Conservation (phyloP, 1,140 invertebrate species). For the Eulimnadia texana region DNA sequence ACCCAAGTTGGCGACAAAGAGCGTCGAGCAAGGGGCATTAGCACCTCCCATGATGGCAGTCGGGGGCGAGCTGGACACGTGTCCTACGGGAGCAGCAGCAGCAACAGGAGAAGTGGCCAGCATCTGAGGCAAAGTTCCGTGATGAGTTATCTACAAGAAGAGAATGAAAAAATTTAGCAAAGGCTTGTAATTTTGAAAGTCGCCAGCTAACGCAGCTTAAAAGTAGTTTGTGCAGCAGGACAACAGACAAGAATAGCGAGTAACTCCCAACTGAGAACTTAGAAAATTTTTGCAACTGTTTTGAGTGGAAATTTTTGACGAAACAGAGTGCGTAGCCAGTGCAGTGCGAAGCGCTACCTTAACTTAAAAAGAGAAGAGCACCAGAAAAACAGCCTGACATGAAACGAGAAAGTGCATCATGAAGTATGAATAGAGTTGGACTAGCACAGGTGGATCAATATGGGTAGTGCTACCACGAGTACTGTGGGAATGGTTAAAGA, state of each 20-base stretch:
- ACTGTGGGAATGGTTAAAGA: too few relatives aligned
- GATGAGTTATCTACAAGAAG: neutral
- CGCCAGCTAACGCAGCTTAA: neutral
- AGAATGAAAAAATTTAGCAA: neutral
- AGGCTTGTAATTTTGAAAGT: too few relatives aligned
- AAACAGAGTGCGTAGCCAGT: neutral
- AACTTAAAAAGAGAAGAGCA: neutral
- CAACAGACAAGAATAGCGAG: too few relatives aligned
- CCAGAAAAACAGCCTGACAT: too few relatives aligned
- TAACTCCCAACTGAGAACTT: too few relatives aligned
- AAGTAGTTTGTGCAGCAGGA: neutral
- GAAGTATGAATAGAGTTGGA: too few relatives aligned
- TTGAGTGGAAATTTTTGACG: too few relatives aligned
- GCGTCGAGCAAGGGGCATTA: conserved; percentile 82
- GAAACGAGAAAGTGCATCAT: too few relatives aligned
- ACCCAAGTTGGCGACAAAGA: conserved; percentile 93
- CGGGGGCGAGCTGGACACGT: neutral
- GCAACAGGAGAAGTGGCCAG: neutral
- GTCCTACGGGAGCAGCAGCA: neutral
- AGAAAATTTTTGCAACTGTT: too few relatives aligned
- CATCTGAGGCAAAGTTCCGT: neutral
- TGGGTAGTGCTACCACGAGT: too few relatives aligned
- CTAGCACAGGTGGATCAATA: too few relatives aligned
- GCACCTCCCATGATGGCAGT: conserved; percentile 28
- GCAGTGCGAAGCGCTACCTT: neutral